Conservation (phyloP, 2,797 vertebrate genomes). For the Danio jaintianensis region DNA sequence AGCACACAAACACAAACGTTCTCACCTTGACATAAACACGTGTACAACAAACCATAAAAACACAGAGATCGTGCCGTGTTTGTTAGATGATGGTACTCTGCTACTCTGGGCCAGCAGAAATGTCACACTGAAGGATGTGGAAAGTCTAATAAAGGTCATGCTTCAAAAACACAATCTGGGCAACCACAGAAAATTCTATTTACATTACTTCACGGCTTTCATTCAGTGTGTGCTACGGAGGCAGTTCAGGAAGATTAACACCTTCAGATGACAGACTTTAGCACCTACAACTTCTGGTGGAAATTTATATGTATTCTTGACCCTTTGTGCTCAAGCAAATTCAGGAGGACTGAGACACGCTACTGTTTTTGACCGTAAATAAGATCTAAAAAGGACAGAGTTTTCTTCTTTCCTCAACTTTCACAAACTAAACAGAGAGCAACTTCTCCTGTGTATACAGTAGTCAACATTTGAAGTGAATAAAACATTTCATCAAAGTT, state of each 20-base stretch:
- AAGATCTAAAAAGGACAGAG: background rate
- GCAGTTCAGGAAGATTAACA: conserved; percentile 38
- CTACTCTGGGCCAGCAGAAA: conserved; percentile 11
- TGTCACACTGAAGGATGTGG: conserved; percentile 49
- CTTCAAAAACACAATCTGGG: conserved; percentile 22
- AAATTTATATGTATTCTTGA: conserved; percentile 40
- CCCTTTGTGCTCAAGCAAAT: conserved; percentile 22
- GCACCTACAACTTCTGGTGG: conserved; percentile 27
- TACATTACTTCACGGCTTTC: conserved; percentile 12
- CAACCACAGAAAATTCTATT: conserved; percentile 29
- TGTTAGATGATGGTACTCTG: background rate
- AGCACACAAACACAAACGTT: conserved; percentile 38
- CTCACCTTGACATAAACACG: conserved; percentile 48
- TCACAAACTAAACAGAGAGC: conserved; percentile 18
- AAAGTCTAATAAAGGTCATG: conserved; percentile 54
- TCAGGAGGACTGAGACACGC: background rate
- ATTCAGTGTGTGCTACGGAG: background rate
- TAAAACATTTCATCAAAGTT: too few species aligned
- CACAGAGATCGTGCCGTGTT: background rate
- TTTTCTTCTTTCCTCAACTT: conserved; percentile 8
- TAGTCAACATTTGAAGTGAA: too few species aligned
- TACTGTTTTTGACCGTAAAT: background rate
- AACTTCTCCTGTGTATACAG: background rate
- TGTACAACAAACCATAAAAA: conserved; percentile 35
- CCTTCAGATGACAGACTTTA: conserved; percentile 27